Conservation (phyloP, 2,113 vertebrate species). For the Myotis davidii region DNA sequence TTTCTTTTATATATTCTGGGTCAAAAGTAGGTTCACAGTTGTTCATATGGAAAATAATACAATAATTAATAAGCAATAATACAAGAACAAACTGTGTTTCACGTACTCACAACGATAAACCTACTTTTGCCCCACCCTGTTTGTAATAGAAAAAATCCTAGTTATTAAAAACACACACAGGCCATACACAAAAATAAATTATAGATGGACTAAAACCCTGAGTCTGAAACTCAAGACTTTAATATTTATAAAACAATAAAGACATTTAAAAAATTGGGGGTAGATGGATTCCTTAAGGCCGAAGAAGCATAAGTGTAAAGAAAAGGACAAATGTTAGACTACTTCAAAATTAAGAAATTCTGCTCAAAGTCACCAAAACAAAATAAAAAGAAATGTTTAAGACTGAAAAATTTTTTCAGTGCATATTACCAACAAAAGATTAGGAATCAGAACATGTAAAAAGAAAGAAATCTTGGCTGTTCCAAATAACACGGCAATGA, state of each 20-base stretch:
- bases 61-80: neutral
- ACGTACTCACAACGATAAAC: neutral
- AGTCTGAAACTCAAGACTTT: neutral
- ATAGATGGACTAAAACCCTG: neutral
- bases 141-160: neutral
- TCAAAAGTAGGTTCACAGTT: neutral
- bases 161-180: neutral
- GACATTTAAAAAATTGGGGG: neutral
- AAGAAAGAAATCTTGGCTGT: neutral
- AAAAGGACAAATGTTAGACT: neutral
- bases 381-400: neutral
- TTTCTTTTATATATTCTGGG: neutral
- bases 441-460: neutral
- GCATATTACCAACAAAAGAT: neutral
- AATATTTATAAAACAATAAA: neutral
- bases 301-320: neutral
- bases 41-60: neutral
- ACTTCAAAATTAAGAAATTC: slow-evolving; percentile 16
- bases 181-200: neutral
- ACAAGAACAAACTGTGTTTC: neutral
- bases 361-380: neutral
- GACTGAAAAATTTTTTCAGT: neutral
- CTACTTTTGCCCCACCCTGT: neutral
- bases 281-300: neutral
- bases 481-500: neutral